Conservation (phyloP, 2,113 vertebrate genomes). For the Pithys albifrons region DNA sequence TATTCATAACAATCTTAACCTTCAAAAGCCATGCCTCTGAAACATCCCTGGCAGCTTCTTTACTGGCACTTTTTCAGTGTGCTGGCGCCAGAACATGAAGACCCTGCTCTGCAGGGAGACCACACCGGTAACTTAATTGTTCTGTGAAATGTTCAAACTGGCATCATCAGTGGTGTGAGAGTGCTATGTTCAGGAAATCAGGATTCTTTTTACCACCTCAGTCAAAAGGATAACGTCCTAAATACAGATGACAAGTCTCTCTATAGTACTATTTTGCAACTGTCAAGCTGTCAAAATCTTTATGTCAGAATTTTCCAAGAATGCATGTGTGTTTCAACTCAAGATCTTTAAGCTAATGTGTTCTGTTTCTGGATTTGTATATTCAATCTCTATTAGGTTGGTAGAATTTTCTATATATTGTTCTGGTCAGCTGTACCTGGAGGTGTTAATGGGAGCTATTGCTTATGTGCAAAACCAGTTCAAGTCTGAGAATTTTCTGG, state of each 20-base stretch:
- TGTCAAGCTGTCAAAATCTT: background rate
- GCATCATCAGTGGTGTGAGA: background rate
- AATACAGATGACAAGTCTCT: background rate
- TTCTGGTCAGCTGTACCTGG: background rate
- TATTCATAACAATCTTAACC: background rate
- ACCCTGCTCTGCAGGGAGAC: background rate
- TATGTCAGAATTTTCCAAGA: background rate
- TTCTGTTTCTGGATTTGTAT: background rate
- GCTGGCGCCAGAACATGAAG: background rate
- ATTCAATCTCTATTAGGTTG: rapidly evolving
- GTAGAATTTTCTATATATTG: background rate
- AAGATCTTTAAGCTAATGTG: background rate
- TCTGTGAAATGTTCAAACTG: background rate
- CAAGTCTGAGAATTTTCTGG: background rate
- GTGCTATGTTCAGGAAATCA: background rate
- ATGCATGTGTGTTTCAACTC: background rate
- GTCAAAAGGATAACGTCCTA: background rate
- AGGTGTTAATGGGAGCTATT: background rate
- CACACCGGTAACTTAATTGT: background rate
- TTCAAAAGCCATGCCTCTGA: background rate
- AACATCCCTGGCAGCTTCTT: background rate
- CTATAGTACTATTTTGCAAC: background rate
- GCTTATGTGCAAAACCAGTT: background rate
- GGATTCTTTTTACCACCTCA: background rate
- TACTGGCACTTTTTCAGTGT: background rate